Percentiles rank a stretch among this genome's conserved stretches.
Evolutionary conservation across 2,888 invertebrate species (phyloP).

Genomic region (Hydroisotoma schaefferi): DNA sequence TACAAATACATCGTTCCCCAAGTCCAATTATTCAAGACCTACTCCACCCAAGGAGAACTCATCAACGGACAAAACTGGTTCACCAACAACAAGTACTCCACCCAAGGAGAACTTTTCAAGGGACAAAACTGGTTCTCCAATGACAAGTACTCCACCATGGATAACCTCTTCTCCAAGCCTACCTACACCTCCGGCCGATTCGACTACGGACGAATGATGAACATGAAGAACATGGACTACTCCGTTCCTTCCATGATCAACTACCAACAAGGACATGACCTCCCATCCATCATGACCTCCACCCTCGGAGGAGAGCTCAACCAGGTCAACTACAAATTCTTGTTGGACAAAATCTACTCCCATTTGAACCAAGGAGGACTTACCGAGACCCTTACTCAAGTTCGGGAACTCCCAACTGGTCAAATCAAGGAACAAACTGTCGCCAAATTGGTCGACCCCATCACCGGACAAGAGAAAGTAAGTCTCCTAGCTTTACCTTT

Average conservation of each 20-base stretch:
- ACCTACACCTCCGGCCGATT: not conserved
- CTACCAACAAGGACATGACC: not conserved
- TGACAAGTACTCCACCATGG: slow-evolving; percentile 14
- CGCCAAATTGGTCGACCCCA: slow-evolving; percentile 7
- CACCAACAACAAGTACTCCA: not conserved
- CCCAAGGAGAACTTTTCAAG: not conserved
- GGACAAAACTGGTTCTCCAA: not conserved
- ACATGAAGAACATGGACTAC: slow-evolving; percentile 7
- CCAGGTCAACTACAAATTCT: slow-evolving; percentile 27
- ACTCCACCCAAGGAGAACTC: not conserved
- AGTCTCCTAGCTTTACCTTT: too few relatives aligned
- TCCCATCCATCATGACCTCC: slow-evolving; percentile 14
- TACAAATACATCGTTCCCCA: slow-evolving; percentile 37
- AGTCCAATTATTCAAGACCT: slow-evolving; percentile 18
- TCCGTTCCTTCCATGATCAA: slow-evolving; percentile 8
- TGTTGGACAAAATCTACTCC: slow-evolving; percentile 29
- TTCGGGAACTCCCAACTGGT: slow-evolving; percentile 8
- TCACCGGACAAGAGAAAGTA: slow-evolving; percentile 9
- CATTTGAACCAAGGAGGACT: slow-evolving; percentile 5
- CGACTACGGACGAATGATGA: not conserved
- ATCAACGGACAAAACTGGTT: not conserved
- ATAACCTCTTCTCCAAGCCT: not conserved
- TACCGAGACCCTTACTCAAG: slow-evolving; percentile 1
- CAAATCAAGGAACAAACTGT: slow-evolving; percentile 3
- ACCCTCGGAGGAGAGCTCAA: not conserved